Evolutionary conservation across 2,888 invertebrate species (phyloP).

Genomic region (Macrosoma leucophasiata): DNA sequence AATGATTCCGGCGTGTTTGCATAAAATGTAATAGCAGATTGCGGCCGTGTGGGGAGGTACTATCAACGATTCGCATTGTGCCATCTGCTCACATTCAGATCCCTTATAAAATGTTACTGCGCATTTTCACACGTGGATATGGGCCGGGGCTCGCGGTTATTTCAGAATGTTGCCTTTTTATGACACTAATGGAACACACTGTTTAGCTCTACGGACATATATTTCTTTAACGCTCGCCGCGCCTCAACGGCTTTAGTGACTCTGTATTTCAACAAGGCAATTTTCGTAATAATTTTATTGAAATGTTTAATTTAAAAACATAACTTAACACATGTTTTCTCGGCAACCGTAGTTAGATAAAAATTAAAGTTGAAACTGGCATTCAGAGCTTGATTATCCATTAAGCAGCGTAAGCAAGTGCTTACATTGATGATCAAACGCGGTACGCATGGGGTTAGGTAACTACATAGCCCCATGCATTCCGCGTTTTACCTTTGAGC

Average conservation of each 20-base stretch:
- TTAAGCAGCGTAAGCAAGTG: too few relatives aligned
- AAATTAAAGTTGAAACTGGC: too few relatives aligned
- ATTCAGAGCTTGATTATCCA: too few relatives aligned
- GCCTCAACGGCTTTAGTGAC: conserved; percentile 15
- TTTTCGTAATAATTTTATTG: too few relatives aligned
- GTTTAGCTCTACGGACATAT: conserved; percentile 53
- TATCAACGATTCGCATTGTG: conserved; percentile 61
- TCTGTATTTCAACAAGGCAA: conserved; percentile 14
- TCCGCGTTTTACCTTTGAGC: too few relatives aligned
- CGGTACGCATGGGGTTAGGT: too few relatives aligned
- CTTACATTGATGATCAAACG: too few relatives aligned
- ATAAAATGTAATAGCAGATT: conserved; percentile 71
- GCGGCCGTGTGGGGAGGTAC: conserved; percentile 59
- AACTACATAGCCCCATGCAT: too few relatives aligned
- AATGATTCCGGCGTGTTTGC: conserved; percentile 63
- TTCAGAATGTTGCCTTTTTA: conserved; percentile 66
- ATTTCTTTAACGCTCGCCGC: conserved; percentile 36
- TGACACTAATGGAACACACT: conserved; percentile 68
- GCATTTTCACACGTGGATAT: conserved; percentile 70
- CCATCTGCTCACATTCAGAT: conserved; percentile 72
- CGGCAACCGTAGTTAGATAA: too few relatives aligned
- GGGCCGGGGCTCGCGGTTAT: conserved; percentile 56
- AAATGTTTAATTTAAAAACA: too few relatives aligned
- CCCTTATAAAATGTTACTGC: conserved; percentile 74
- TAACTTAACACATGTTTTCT: too few relatives aligned